Evolutionary conservation across 2,797 vertebrate genomes (phyloP), one percentile per base, ranked within the genome.

Genomic region (Galagoides demidoff): DNA sequence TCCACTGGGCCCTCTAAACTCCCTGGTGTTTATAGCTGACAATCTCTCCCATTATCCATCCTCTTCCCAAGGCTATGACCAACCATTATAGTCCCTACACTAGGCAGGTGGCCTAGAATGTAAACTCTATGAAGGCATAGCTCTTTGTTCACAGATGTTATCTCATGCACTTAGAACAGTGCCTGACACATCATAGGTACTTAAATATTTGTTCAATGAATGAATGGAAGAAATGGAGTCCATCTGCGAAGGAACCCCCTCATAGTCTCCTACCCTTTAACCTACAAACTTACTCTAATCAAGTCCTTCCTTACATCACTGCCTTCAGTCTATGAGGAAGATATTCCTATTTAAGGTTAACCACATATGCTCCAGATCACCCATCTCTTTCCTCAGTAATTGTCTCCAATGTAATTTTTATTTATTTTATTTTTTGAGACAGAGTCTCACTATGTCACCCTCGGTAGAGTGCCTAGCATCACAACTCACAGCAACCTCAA

Each of bases 21-120:
- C 76, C 59, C 25, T 9, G 2, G 1, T 76, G 29, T 23, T 59
- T 49, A 61, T 0, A 2, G n/a, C 25, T 1, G 3, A 57, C 9
- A 57, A 7, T 88, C 39, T 94, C 66, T 81, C 77, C 17, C 59
- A 25, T 17, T 49, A 59, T 45, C 59, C 55, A 39, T 31, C 73
- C 66, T 74, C 64, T 87, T 70, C 34, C 82, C 68, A 86, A 66
- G 66, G 37, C 43, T 90, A 63, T 87, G 12, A 64, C 22, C 55
- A 71, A 39, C 3, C 34, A 86, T 71, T 64, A 59, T 16, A 64
- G 34, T 61, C 52, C 57, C 70, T 34, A 45, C 11, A 39, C 19
- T 87, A 59, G 76, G 77, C 77, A 97, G 81, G 91, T 23, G 31
- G 31, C 45, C 91, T 79, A 71, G 37, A 87, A 89, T 20, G 16